Evolutionary conservation across 1,140 invertebrate species (phyloP), one percentile per base, ranked within the genome.

Genomic region (Lasioglossum baleicum): DNA sequence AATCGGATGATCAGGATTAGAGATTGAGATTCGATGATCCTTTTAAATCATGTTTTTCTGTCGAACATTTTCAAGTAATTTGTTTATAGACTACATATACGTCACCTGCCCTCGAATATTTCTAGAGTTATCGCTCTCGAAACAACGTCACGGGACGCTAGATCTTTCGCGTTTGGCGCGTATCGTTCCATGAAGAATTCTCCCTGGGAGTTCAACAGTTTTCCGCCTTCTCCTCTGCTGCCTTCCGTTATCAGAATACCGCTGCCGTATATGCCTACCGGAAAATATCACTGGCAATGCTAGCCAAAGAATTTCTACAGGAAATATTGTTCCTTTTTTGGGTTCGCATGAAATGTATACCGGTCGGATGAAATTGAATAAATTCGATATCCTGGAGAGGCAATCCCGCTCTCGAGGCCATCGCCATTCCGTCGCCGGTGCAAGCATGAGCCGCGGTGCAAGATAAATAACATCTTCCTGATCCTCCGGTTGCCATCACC

Each of bases 221-320:
- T 97, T 60, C 97, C 97, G 81, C 97, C 97, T 92, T 98, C 97
- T 40, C 97, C 97, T 26, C 96, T 92, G 84, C 94, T 94, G 10
- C 96, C 97, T 92, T 98, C 97, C 13, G 97, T 98, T 70, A 98
- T 97, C n/a, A 98, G 92, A 90, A 97, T 96, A 6, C 97, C 97
- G 75, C 96, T 96, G 5, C 96, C 96, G 88, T 97, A 97, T 84
- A 97, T 97, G 77, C 95, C 95, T 94, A 17, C 17, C 10, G n/a
- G 31, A 67, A 40, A 66, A 58, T n/a, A 80, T 26, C 2, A 51
- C 48, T 8, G 31, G 13, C 53, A 81, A 61, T 51, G 22, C 15
- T 20, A 0, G 40, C 6, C 26, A 60, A 17, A 17, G 13, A 35
- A 22, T 60, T 17, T 1, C 6, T 15, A 2, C 11, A n/a, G 1